Evolutionary conservation across 2,113 vertebrate genomes (phyloP), one percentile per base, ranked within the genome.

Genomic region (Esox niger): DNA sequence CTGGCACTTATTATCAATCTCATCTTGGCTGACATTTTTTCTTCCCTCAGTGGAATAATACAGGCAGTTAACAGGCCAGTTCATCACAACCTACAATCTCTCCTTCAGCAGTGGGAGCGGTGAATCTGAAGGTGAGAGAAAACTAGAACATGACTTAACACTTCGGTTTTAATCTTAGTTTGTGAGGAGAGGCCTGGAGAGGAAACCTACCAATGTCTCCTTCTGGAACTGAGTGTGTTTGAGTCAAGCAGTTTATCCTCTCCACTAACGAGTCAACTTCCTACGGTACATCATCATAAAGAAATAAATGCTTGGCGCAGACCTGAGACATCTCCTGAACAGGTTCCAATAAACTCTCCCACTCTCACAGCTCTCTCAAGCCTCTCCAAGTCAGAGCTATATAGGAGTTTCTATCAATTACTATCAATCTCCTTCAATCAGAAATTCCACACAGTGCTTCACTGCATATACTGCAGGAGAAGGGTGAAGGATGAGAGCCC

Each of bases 341-440:
- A 33, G 59, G 55, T 55, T 64, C 54, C 57, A 64, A 78, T 66
- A 60, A 71, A 72, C 55, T 52, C 55, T 5, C 54, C 58, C 62
- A 64, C 32, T 25, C 57, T 58, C 49, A 52, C 66, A 46, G 64
- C 57, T 31, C 69, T 71, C 47, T 33, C 61, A 58, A 76, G 69
- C 66, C 62, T 54, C 49, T 71, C 74, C 29, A 62, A 62, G 29
- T 66, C 64, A 20, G 17, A 23, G 43, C 77, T 77, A 33, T 66
- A 55, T 76, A n/a, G n/a, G 70, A 75, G 67, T 23, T 56, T 58
- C 54, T 7, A 61, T 82, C 79, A 64, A 64, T 85, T 76, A 72
- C 76, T 35, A 73, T 70, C 49, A 78, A 78, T 77, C 75, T 80
- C 57, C 38, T 68, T 78, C 69, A 70, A 74, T 83, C 76, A 76